Conservation (phyloP, 2,888 invertebrate species). For the Macrostomum cliftonense region DNA sequence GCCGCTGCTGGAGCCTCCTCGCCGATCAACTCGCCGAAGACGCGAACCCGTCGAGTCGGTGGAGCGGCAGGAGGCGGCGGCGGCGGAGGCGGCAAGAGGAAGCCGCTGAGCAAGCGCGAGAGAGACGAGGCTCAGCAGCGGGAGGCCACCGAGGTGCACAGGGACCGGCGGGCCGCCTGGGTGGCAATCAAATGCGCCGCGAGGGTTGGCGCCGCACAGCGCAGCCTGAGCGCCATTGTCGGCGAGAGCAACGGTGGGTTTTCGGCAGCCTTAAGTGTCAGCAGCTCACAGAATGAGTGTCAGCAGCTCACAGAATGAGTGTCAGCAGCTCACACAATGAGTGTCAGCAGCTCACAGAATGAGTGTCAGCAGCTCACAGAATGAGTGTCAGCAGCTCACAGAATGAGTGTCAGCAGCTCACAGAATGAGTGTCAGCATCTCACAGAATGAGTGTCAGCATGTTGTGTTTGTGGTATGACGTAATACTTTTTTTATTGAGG, state of each 20-base stretch:
- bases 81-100: background rate
- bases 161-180: conserved; percentile 25
- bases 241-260: conserved; percentile 19
- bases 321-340: no score
- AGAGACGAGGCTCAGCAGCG: conserved; percentile 6
- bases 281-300: no score
- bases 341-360: no score
- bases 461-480: no score
- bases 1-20: background rate
- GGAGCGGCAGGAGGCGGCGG: background rate
- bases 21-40: background rate
- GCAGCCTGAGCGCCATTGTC: conserved; percentile 19
- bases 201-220: conserved; percentile 22
- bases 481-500: no score
- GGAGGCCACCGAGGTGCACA: conserved; percentile 18
- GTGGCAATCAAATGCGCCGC: conserved; percentile 29
- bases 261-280: no score
- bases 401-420: no score
- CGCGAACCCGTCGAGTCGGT: background rate
- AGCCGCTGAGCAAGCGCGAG: conserved; percentile 14
- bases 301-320: no score
- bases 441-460: no score
- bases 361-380: no score
- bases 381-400: no score
- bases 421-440: no score